phyloP scores from a whole-genome alignment of 2,113 vertebrate genomes.

The Delphinus delphis region DNA sequence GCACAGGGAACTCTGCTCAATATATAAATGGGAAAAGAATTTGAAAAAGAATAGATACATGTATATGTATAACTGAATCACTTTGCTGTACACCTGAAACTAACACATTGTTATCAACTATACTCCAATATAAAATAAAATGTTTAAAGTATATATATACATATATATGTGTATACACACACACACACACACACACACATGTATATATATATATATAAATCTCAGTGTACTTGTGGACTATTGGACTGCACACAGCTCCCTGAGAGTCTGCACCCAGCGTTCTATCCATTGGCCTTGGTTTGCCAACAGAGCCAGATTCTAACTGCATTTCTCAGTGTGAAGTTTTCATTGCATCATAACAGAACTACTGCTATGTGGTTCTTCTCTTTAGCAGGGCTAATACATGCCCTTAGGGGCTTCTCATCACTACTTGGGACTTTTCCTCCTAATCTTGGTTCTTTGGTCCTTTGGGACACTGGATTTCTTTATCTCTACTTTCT shows the following conservation, averaged over 20 bases:
- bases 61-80: too few relatives aligned
- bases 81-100: too few relatives aligned
- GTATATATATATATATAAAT: background rate
- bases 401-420: background rate
- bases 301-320: background rate
- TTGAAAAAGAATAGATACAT: too few relatives aligned
- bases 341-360: background rate
- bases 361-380: background rate
- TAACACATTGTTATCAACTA: too few relatives aligned
- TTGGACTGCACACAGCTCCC: background rate
- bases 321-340: background rate
- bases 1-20: too few relatives aligned
- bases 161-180: too few relatives aligned
- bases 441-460: background rate
- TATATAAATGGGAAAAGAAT: too few relatives aligned
- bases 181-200: too few relatives aligned
- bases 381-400: background rate
- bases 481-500: background rate
- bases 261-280: background rate
- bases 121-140: too few relatives aligned
- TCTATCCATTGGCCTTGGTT: background rate
- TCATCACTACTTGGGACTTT: background rate
- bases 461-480: background rate
- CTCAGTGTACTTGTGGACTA: background rate
- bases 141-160: too few relatives aligned